Evolutionary conservation across 37 sponge, comb jelly and placozoan species (phyloP).

Genomic region (Beroe forskalii): DNA sequence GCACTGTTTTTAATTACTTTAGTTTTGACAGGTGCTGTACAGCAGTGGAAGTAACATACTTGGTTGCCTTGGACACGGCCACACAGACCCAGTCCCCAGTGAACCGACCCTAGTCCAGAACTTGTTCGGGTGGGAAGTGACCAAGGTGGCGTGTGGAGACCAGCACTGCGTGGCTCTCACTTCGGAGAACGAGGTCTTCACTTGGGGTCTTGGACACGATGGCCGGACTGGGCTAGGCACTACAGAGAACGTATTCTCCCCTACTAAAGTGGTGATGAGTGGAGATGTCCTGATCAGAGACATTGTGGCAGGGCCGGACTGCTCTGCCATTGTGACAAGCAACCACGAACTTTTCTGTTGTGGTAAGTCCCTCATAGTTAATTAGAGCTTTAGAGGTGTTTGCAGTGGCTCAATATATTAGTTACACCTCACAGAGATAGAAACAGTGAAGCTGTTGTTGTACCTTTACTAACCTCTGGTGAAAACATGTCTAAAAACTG

Average conservation of each 20-base stretch:
- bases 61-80: slow-evolving; percentile 22
- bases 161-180: slow-evolving; percentile 25
- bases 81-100: not conserved
- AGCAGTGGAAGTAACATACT: slow-evolving; percentile 55
- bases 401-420: no score
- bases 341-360: slow-evolving; percentile 13
- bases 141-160: slow-evolving; percentile 49
- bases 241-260: slow-evolving; percentile 3
- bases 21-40: slow-evolving; percentile 6
- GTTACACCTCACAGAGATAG: no score
- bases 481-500: no score
- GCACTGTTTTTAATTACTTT: no score
- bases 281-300: not conserved
- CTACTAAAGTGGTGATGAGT: slow-evolving; percentile 3
- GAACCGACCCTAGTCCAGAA: slow-evolving; percentile 16
- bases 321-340: not conserved
- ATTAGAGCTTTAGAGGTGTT: no score
- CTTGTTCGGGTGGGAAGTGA: slow-evolving; percentile 51
- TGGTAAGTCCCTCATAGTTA: no score
- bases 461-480: no score
- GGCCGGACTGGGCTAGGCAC: not conserved
- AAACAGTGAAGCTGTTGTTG: no score
- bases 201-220: slow-evolving; percentile 51
- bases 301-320: slow-evolving; percentile 47
- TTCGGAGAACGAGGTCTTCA: slow-evolving; percentile 42